phyloP scores from a whole-genome alignment of 2,888 invertebrate genomes.

The Trissoscelio sp. region DNA sequence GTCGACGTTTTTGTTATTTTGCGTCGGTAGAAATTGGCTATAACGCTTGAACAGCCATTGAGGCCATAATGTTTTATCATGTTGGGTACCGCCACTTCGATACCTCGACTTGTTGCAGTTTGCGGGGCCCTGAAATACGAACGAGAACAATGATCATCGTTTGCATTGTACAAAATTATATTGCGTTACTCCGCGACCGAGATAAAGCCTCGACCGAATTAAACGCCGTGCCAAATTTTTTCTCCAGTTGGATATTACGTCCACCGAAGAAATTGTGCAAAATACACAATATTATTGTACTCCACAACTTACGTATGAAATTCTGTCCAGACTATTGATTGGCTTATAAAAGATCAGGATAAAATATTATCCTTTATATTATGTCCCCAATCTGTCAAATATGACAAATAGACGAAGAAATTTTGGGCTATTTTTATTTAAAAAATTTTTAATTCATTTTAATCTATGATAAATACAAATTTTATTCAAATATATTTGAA shows the following conservation, averaged over 20 bases:
- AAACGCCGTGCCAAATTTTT: slow-evolving; percentile 27
- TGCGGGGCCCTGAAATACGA: slow-evolving; percentile 40
- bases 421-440: too few species aligned
- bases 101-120: slow-evolving; percentile 53
- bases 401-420: too few species aligned
- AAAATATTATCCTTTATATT: too few species aligned
- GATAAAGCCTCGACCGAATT: slow-evolving; percentile 23
- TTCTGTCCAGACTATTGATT: too few species aligned
- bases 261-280: too few species aligned
- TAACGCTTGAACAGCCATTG: slow-evolving; percentile 37
- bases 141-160: slow-evolving; percentile 50
- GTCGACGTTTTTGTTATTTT: slow-evolving; percentile 33
- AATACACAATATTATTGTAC: too few species aligned
- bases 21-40: slow-evolving; percentile 43
- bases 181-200: slow-evolving; percentile 15
- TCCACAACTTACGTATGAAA: too few species aligned
- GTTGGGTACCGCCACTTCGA: slow-evolving; percentile 31
- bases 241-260: slow-evolving; percentile 2
- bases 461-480: too few species aligned
- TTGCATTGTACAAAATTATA: slow-evolving; percentile 57
- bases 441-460: too few species aligned
- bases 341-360: too few species aligned
- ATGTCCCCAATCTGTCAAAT: too few species aligned
- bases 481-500: too few species aligned
- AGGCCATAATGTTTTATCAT: slow-evolving; percentile 41